Evolutionary conservation across 2,888 invertebrate genomes (phyloP).

Genomic region (Clostera curtula): DNA sequence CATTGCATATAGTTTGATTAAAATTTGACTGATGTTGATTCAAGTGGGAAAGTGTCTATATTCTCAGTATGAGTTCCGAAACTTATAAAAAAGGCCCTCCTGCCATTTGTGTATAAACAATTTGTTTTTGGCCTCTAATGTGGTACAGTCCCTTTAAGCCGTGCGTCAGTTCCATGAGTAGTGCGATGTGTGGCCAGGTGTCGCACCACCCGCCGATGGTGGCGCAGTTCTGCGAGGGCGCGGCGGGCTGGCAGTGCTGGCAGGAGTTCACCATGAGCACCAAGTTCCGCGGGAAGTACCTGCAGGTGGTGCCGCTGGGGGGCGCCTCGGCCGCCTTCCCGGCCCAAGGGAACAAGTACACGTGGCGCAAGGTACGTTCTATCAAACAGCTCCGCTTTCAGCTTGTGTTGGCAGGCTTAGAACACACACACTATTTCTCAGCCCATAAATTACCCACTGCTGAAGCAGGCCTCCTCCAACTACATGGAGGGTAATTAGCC

Average conservation of each 20-base stretch:
- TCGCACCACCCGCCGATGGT: constrained; percentile 99
- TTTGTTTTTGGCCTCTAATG: too few species aligned
- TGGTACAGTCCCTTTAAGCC: too few species aligned
- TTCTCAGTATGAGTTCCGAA: too few species aligned
- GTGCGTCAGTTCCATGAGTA: too few species aligned
- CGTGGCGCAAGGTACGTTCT: constrained; percentile 89
- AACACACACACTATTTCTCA: not conserved
- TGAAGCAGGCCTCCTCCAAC: too few species aligned
- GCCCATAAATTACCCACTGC: too few species aligned
- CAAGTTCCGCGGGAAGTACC: constrained; percentile 98
- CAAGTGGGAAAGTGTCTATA: too few species aligned
- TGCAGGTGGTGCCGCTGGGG: constrained; percentile 88
- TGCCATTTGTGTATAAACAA: not conserved
- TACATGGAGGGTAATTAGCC: too few species aligned
- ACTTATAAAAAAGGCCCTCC: too few species aligned
- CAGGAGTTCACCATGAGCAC: constrained; percentile 99
- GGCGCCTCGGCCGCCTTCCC: constrained; percentile 81
- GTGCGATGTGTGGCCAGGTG: constrained; percentile 75
- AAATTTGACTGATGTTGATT: too few species aligned
- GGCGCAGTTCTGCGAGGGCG: constrained; percentile 95
- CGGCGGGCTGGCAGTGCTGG: constrained; percentile 92
- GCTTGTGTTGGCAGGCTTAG: not conserved
- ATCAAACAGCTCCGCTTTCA: not conserved
- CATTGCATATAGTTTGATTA: too few species aligned
- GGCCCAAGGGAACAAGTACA: constrained; percentile 87